A percentile compares a stretch with the other conserved stretches of the same genome.
These are phyloP conservation scores for Ylistrum balloti DNA, from an alignment of 1,140 invertebrate genomes.

Conservation along the genomic window DNA sequence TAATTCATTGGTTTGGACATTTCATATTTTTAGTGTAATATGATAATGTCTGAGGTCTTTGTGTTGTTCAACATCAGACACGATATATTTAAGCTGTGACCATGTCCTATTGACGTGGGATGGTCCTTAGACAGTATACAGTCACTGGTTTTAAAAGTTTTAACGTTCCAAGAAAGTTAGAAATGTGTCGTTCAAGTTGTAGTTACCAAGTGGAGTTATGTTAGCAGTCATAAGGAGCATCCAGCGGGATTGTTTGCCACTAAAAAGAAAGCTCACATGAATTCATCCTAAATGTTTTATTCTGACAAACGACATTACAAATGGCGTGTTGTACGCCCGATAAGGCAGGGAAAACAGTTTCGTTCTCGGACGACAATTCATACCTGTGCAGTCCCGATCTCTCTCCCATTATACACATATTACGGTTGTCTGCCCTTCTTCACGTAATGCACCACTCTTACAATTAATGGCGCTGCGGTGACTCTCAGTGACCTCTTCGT, in stretches of 20 bases:
- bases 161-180: not conserved
- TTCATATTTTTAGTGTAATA: too few species aligned
- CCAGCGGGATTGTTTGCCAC: not conserved
- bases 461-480: not conserved
- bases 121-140: not conserved
- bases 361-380: not conserved
- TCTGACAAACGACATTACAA: constrained; percentile 34
- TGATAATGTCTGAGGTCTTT: not conserved
- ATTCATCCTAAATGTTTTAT: constrained; percentile 1
- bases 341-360: not conserved
- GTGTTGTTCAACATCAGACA: too few species aligned
- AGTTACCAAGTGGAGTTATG: not conserved
- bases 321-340: constrained; percentile 30
- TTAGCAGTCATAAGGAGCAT: not conserved
- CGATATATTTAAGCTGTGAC: too few species aligned
- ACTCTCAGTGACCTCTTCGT: not conserved
- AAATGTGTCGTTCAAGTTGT: too few species aligned
- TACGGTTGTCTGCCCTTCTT: constrained; percentile 15
- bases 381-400: not conserved
- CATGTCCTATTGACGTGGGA: too few species aligned
- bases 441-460: not conserved
- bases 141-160: not conserved
- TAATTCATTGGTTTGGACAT: too few species aligned
- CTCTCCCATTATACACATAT: constrained; percentile 19
- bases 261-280: not conserved